phyloP scores from a whole-genome alignment of 2,888 invertebrate genomes.

The Zaprionus bogoriensis region DNA sequence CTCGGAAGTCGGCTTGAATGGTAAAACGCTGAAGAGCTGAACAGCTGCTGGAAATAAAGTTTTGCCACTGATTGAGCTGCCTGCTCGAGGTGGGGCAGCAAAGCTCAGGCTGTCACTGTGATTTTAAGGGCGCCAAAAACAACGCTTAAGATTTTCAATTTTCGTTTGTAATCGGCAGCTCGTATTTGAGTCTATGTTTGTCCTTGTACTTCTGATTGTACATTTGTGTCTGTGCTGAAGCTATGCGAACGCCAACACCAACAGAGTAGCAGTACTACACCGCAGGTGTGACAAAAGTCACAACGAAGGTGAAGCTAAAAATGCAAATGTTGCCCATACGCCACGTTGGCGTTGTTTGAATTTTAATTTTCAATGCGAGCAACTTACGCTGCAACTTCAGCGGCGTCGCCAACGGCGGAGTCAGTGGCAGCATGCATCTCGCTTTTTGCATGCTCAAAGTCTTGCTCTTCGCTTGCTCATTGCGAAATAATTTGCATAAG shows the following conservation, averaged over 20 bases:
- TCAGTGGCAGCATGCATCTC: conserved; percentile 28
- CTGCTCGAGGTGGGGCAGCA: background rate
- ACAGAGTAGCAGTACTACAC: conserved; percentile 10
- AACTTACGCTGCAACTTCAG: conserved; percentile 57
- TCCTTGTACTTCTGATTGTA: conserved; percentile 32
- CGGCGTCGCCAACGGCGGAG: background rate
- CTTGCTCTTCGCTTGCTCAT: conserved; percentile 64
- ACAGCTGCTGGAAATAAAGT: conserved; percentile 72
- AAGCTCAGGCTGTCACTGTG: conserved; percentile 23
- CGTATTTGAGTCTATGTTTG: conserved; percentile 28
- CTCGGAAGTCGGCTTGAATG: conserved; percentile 19
- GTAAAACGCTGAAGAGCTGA: too few relatives aligned
- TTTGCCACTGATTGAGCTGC: conserved; percentile 40
- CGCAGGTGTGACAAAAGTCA: conserved; percentile 73
- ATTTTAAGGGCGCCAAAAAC: conserved; percentile 71
- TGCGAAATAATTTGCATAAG: conserved; percentile 74
- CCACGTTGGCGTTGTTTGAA: conserved; percentile 67
- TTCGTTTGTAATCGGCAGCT: conserved; percentile 71
- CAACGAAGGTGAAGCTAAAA: conserved; percentile 63
- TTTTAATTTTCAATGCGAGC: conserved; percentile 65
- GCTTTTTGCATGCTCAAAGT: conserved; percentile 52
- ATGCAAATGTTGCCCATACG: conserved; percentile 76
- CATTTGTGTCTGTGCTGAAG: conserved; percentile 33
- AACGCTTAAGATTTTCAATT: conserved; percentile 75
- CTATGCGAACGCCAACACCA: background rate